These are phyloP conservation scores for Dicranocentrus wangi DNA, from an alignment of 2,888 invertebrate genomes.

Conservation along the genomic window DNA sequence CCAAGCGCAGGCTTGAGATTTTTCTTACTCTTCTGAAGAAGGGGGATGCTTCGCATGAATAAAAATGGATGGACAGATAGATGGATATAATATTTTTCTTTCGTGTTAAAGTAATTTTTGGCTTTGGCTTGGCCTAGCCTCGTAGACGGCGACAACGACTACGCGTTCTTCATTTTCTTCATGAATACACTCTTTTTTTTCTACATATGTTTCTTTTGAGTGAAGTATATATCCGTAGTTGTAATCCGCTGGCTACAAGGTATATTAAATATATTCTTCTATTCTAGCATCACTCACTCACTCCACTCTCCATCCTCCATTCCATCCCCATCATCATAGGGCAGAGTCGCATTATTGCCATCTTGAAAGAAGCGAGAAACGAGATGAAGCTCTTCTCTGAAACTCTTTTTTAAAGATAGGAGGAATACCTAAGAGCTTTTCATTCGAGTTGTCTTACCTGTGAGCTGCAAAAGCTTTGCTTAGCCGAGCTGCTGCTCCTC, in stretches of 20 bases:
- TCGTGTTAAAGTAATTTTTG: conserved; percentile 34
- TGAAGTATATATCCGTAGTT: too few species aligned
- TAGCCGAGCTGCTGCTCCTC: conserved; percentile 8
- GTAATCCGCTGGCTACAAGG: too few species aligned
- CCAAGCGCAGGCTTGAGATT: conserved; percentile 33
- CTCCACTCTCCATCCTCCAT: too few species aligned
- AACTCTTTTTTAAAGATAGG: conserved; percentile 16
- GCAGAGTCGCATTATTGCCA: too few species aligned
- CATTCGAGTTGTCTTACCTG: conserved; percentile 41
- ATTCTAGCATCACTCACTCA: too few species aligned
- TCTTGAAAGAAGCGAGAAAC: not conserved
- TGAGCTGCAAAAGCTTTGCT: too few species aligned
- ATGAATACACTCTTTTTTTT: conserved; percentile 33
- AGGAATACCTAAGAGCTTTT: conserved; percentile 15
- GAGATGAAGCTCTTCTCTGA: conserved; percentile 25
- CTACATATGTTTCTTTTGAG: too few species aligned
- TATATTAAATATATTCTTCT: too few species aligned
- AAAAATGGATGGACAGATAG: conserved; percentile 44
- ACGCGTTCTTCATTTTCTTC: conserved; percentile 51
- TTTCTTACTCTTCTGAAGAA: conserved; percentile 26
- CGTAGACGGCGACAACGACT: conserved; percentile 60
- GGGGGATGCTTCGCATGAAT: conserved; percentile 34
- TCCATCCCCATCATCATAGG: too few species aligned
- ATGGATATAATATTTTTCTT: conserved; percentile 40
- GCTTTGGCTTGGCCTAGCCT: conserved; percentile 42